phyloP scores from a whole-genome alignment of 2,113 vertebrate genomes.

The Emydocephalus ijimae region DNA sequence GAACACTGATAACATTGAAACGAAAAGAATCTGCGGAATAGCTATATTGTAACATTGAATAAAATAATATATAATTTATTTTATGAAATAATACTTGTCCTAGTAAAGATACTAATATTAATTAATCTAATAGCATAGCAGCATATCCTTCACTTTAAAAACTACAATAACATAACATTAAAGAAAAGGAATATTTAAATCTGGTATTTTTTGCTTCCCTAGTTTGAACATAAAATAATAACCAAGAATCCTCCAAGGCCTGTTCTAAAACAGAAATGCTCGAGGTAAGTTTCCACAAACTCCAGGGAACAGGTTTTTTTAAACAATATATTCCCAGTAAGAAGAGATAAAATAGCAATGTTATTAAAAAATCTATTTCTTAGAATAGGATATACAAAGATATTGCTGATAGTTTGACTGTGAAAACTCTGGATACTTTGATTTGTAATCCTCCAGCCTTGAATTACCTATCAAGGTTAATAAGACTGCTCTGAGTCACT shows the following conservation, averaged over 20 bases:
- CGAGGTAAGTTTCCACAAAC: constrained; percentile 76
- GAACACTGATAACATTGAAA: not conserved
- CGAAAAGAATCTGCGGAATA: not conserved
- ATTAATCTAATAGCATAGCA: not conserved
- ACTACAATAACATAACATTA: not conserved
- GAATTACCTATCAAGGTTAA: not conserved
- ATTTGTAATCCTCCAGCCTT: not conserved
- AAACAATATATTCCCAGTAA: not conserved
- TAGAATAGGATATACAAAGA: not conserved
- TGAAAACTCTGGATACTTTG: not conserved
- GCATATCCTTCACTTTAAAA: not conserved
- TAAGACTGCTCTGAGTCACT: not conserved
- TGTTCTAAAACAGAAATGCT: constrained; percentile 81
- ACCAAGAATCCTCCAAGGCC: constrained; percentile 63
- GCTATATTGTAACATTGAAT: not conserved
- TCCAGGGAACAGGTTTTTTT: not conserved
- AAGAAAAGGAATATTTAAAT: not conserved
- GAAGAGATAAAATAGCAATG: not conserved
- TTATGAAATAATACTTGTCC: not conserved
- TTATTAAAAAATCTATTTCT: not conserved
- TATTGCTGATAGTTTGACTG: not conserved
- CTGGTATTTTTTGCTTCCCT: constrained; percentile 39
- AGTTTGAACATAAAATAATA: constrained; percentile 89
- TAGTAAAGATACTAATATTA: not conserved
- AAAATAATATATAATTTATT: not conserved